Evolutionary conservation across 2,888 invertebrate genomes (phyloP).

Genomic region (Meta bourneti): DNA sequence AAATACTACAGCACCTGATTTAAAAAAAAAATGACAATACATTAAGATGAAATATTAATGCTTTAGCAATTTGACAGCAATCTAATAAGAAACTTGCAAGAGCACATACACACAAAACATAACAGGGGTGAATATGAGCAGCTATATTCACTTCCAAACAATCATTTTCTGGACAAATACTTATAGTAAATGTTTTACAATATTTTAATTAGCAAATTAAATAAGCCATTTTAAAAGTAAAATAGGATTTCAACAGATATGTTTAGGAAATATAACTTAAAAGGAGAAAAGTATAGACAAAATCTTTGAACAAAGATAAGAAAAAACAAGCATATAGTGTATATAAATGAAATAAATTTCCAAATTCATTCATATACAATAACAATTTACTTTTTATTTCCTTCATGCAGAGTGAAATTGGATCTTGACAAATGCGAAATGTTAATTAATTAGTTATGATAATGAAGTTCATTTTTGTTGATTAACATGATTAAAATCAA

Average conservation of each 20-base stretch:
- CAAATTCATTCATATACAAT: too few relatives aligned
- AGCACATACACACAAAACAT: slow-evolving; percentile 1
- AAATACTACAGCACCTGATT: slow-evolving; percentile 58
- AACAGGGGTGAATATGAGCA: slow-evolving; percentile 21
- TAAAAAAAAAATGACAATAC: slow-evolving; percentile 31
- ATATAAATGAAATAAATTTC: too few relatives aligned
- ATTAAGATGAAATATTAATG: slow-evolving; percentile 36
- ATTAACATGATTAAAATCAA: background rate
- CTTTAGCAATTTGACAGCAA: slow-evolving; percentile 17
- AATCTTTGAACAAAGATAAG: too few relatives aligned
- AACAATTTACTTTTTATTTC: too few relatives aligned
- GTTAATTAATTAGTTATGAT: too few relatives aligned
- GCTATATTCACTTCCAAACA: background rate
- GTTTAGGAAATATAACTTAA: background rate
- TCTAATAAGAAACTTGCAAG: slow-evolving; percentile 15
- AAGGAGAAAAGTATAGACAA: background rate
- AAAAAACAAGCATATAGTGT: too few relatives aligned
- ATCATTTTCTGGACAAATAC: background rate
- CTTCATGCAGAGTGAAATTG: too few relatives aligned
- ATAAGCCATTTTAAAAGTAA: background rate
- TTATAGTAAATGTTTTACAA: background rate
- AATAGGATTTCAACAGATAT: background rate
- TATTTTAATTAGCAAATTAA: background rate
- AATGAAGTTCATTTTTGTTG: background rate
- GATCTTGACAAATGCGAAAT: too few relatives aligned